A percentile compares a stretch with the other conserved stretches of the same genome.
phyloP scores from a whole-genome alignment of 2,113 vertebrate species.

The Tenrec ecaudatus region DNA sequence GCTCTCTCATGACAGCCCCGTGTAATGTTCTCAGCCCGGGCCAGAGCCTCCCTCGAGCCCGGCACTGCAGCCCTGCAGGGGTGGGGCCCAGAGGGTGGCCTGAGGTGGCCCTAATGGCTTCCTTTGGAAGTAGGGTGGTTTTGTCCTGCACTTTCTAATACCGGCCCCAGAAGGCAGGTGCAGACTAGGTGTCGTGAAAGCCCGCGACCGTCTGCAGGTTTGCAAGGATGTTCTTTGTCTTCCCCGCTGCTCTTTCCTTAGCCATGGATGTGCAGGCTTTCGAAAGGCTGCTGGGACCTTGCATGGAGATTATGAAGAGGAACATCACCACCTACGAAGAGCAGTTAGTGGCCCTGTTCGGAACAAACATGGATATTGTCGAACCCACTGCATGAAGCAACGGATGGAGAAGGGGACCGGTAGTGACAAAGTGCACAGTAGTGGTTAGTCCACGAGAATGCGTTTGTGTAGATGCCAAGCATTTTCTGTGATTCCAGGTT shows the following conservation, averaged over 20 bases:
- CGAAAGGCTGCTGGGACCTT: conserved; percentile 98
- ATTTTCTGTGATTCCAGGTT: conserved; percentile 88
- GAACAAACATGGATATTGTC: conserved; percentile 96
- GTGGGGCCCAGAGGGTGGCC: no score
- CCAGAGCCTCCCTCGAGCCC: background rate
- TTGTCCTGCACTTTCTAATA: conserved; percentile 37
- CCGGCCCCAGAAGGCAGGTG: conserved; percentile 20
- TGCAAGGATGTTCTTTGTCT: conserved; percentile 67
- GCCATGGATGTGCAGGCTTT: conserved; percentile 98
- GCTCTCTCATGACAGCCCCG: background rate
- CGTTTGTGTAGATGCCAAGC: conserved; percentile 90
- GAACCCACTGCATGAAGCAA: conserved; percentile 92
- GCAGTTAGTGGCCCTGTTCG: conserved; percentile 96
- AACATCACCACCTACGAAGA: conserved; percentile 99
- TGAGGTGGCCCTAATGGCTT: background rate
- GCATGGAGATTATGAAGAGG: conserved; percentile 99
- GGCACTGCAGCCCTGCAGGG: background rate
- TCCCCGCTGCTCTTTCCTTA: conserved; percentile 82
- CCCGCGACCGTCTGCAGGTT: conserved; percentile 21
- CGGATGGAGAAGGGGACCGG: conserved; percentile 79
- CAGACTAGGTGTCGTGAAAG: background rate
- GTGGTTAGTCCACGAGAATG: conserved; percentile 89
- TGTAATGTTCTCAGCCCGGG: background rate
- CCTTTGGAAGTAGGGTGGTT: conserved; percentile 31
- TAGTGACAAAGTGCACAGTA: conserved; percentile 86